These are phyloP conservation scores for Lepidocolaptes lacrymiger DNA, from an alignment of 2,797 vertebrate species.

Conservation along the genomic window DNA sequence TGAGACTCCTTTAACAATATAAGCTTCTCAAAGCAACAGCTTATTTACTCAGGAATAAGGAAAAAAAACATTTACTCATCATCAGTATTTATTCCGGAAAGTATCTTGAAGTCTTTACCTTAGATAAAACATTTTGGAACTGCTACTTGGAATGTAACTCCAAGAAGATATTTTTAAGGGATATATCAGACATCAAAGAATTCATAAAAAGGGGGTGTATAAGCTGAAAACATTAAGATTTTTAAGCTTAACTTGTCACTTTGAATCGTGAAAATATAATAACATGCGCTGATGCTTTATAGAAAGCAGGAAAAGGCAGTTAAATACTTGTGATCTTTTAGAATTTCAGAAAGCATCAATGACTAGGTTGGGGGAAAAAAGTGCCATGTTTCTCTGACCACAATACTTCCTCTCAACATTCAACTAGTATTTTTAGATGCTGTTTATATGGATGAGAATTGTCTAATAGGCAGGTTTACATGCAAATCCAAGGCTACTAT, in stretches of 20 bases:
- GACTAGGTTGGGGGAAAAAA: background rate
- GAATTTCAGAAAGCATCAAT: background rate
- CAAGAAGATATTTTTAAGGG: background rate
- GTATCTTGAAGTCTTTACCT: background rate
- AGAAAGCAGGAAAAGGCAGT: background rate
- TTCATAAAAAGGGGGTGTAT: background rate
- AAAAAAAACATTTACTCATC: background rate
- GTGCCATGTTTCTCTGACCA: background rate
- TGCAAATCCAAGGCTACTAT: background rate
- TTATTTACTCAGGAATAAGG: background rate
- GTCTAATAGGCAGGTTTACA: background rate
- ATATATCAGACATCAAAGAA: background rate
- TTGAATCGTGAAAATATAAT: background rate
- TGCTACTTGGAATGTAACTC: background rate
- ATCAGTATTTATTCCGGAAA: background rate
- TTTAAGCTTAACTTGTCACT: background rate
- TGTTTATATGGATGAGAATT: background rate
- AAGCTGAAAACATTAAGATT: background rate
- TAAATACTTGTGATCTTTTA: background rate
- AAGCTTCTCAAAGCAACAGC: background rate
- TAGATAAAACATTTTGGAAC: background rate
- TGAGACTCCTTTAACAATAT: background rate
- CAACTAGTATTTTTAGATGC: background rate
- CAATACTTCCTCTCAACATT: background rate
- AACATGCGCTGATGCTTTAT: background rate